phyloP scores from a whole-genome alignment of 2,797 vertebrate species.

The Myotis daubentonii region DNA sequence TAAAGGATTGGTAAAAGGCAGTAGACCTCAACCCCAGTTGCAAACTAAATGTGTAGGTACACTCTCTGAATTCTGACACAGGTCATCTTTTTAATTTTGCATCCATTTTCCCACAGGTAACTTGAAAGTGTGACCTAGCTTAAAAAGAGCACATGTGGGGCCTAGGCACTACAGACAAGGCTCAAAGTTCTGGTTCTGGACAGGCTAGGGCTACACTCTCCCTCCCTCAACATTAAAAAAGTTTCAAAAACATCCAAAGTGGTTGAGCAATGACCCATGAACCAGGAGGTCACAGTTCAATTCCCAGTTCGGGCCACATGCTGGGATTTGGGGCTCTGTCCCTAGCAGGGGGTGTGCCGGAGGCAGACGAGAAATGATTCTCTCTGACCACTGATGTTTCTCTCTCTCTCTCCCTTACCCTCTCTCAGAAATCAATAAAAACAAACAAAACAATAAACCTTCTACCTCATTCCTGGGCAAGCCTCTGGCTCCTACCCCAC shows the following conservation, averaged over 20 bases:
- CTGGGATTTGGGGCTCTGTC: too few species aligned
- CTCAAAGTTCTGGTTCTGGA: neutral
- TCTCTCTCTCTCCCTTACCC: too few species aligned
- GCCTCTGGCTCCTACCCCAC: neutral
- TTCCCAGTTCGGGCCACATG: too few species aligned
- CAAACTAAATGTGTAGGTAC: neutral
- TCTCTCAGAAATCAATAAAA: too few species aligned
- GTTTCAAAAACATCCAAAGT: neutral
- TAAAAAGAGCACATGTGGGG: accelerated
- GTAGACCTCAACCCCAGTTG: neutral
- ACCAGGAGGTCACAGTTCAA: too few species aligned
- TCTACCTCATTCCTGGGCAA: neutral
- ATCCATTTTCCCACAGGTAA: neutral
- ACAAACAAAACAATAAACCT: too few species aligned
- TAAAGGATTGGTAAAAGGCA: neutral
- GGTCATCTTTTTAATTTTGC: neutral
- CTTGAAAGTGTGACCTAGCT: neutral
- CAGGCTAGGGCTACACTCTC: neutral
- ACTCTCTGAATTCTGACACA: neutral
- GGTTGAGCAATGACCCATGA: too few species aligned
- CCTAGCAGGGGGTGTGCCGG: too few species aligned
- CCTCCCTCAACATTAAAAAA: neutral
- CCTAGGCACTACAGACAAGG: neutral
- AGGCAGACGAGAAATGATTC: too few species aligned
- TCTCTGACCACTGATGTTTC: too few species aligned